phyloP scores from a whole-genome alignment of 2,113 vertebrate genomes.

The Leiothrix lutea region DNA sequence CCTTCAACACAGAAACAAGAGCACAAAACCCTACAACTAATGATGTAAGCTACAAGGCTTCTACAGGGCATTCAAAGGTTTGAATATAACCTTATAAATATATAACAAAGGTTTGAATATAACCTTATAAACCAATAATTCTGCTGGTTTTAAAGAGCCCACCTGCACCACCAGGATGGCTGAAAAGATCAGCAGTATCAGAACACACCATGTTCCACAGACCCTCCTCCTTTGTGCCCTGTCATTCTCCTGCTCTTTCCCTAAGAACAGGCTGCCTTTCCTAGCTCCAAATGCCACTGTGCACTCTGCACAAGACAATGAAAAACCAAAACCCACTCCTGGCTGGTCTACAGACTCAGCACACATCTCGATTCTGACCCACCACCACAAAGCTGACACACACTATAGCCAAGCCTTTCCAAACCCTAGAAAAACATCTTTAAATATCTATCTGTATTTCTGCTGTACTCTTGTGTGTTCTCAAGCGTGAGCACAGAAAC shows the following conservation, averaged over 20 bases:
- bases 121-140: too few relatives aligned
- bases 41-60: background rate
- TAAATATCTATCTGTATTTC: background rate
- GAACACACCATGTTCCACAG: background rate
- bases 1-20: background rate
- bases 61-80: background rate
- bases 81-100: too few relatives aligned
- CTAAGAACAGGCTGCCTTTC: background rate
- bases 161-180: background rate
- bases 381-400: background rate
- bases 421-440: background rate
- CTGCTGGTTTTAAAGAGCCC: background rate
- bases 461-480: background rate
- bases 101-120: too few relatives aligned
- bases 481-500: fast-evolving
- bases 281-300: background rate
- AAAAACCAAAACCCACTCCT: background rate
- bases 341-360: background rate
- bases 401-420: background rate
- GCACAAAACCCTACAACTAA: background rate
- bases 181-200: background rate
- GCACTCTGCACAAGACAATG: fast-evolving
- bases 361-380: fast-evolving
- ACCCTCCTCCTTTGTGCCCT: background rate
- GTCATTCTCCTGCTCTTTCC: background rate